Evolutionary conservation across 2,888 invertebrate species (phyloP), one percentile per base, ranked within the genome.

Genomic region (Eurois occulta): DNA sequence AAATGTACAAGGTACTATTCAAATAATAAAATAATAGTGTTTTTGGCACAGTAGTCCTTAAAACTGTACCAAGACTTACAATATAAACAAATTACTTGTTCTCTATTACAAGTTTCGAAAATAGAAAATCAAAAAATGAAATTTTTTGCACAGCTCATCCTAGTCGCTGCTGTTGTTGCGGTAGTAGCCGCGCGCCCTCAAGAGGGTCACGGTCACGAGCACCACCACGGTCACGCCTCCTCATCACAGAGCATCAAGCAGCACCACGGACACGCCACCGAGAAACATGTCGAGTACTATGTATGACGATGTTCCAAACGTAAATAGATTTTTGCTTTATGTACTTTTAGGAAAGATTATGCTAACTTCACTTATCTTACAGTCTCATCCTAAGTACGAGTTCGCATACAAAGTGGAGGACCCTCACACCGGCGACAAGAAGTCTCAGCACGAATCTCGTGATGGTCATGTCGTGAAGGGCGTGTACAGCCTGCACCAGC

Each of bases 401-500:
- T 96, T 93, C 87, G 94, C 93, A 80, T 97, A 97, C 90, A 94
- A 95, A 81, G 95, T 97, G 52, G 88, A 92, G 86, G 96, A 97
- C 88, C 94, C 94, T 32, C 95, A 96, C 89, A 97, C 96, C 72
- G 94, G 94, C 35, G 96, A 97, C 91, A 87, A 91, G 87, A 95
- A 96, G 89, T 90, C 89, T 81, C 95, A 95, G 88, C 91, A 94
- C 69, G 97, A 97, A 91, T 90, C 92, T 80, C 94, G 95, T 75
- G 95, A 96, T 92, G 97, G 97, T 8, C 95, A 97, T 87, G 94
- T 93, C 41, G 97, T 97, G 77, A 95, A 96, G 87, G 97, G 97
- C n/a, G 86, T 96, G 87, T 97, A 97, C 92, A 95, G 94, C 55
- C 92, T 97, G 77, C 95, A 96, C 88, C 96, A 97, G 87, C 94